phyloP scores from a whole-genome alignment of 2,888 invertebrate species.

The Tiliacea citrago region DNA sequence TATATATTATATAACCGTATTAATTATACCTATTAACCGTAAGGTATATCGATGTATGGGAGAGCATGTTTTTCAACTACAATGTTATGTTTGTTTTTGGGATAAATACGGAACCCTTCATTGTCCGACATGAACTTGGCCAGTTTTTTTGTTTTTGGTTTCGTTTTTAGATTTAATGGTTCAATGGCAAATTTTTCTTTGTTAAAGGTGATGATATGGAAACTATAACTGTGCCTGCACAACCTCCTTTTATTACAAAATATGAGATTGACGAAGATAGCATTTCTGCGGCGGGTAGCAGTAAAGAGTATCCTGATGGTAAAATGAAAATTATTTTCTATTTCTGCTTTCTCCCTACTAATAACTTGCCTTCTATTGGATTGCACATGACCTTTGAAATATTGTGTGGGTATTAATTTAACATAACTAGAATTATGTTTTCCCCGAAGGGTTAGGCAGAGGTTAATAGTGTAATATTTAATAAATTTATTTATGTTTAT shows the following conservation, averaged over 20 bases:
- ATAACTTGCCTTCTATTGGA: neutral
- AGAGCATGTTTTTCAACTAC: too few relatives aligned
- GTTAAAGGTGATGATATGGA: neutral
- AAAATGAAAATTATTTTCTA: neutral
- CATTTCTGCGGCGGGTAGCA: neutral
- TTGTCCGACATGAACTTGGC: too few relatives aligned
- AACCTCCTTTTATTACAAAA: neutral
- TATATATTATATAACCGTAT: too few relatives aligned
- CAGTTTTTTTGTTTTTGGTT: too few relatives aligned
- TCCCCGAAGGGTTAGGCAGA: neutral
- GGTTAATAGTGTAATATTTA: neutral
- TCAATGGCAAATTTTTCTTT: neutral
- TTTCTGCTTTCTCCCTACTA: neutral
- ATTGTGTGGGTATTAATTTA: neutral
- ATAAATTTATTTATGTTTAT: neutral
- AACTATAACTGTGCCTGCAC: slow-evolving; percentile 9
- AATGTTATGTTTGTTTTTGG: too few relatives aligned
- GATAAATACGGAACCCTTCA: too few relatives aligned
- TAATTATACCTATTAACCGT: too few relatives aligned
- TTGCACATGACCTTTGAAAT: neutral
- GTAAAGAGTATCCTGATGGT: neutral
- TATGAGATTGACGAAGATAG: neutral
- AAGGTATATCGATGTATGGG: too few relatives aligned
- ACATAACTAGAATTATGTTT: neutral
- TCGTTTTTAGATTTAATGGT: too few relatives aligned